These are phyloP conservation scores for Ceratoteleas bidentatus DNA, from an alignment of 1,140 invertebrate species.

Conservation along the genomic window DNA sequence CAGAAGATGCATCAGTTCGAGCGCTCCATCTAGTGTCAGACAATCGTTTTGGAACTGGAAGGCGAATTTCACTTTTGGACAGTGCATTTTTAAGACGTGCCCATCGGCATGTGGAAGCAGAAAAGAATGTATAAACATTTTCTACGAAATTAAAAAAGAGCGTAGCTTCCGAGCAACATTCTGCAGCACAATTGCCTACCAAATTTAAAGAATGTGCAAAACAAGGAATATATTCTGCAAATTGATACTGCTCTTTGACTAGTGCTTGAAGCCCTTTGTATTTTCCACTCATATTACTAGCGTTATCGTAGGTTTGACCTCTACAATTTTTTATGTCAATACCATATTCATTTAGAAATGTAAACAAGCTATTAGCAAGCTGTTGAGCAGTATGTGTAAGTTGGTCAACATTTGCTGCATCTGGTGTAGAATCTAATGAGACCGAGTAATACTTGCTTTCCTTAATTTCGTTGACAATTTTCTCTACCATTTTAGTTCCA, in stretches of 20 bases:
- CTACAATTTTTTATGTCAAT: constrained; percentile 61
- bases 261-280: constrained; percentile 67
- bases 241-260: constrained; percentile 57
- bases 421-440: constrained; percentile 65
- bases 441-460: constrained; percentile 65
- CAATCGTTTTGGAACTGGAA: background rate
- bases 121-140: constrained; percentile 12
- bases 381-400: constrained; percentile 9
- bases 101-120: constrained; percentile 11
- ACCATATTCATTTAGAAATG: background rate
- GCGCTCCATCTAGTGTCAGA: background rate
- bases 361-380: background rate
- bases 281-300: constrained; percentile 68
- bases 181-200: constrained; percentile 59
- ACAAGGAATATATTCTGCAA: constrained; percentile 63
- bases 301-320: constrained; percentile 72
- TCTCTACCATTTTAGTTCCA: constrained; percentile 18
- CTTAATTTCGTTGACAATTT: constrained; percentile 49
- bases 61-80: background rate
- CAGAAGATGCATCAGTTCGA: background rate
- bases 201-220: constrained; percentile 69
- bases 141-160: constrained; percentile 46
- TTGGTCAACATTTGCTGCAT: constrained; percentile 65
- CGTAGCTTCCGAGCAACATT: constrained; percentile 49
- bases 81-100: background rate